A percentile compares a stretch with the other conserved stretches of the same genome.
phyloP scores from a whole-genome alignment of 2,797 vertebrate species.

The Melanotaenia nigrans region DNA sequence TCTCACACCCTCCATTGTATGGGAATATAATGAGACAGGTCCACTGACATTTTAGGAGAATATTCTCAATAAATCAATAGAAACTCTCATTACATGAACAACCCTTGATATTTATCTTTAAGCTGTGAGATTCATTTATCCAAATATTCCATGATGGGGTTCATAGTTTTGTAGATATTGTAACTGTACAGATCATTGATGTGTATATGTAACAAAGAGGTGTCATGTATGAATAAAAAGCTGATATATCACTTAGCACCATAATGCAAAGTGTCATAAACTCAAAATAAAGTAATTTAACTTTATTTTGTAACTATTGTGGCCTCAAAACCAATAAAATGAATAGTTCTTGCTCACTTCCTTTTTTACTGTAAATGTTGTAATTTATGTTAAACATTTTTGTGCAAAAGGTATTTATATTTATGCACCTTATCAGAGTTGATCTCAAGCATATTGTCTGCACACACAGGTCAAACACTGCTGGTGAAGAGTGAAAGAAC shows the following conservation, averaged over 20 bases:
- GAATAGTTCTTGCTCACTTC: too few relatives aligned
- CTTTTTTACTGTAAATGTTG: too few relatives aligned
- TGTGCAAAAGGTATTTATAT: conserved; percentile 6
- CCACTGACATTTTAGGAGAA: conserved; percentile 12
- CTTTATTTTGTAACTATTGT: too few relatives aligned
- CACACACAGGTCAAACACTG: conserved; percentile 38
- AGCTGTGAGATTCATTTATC: conserved; percentile 19
- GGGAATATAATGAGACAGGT: background rate
- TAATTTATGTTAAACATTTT: background rate
- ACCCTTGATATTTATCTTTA: conserved; percentile 30
- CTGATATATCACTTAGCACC: too few relatives aligned
- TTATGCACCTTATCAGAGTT: conserved; percentile 32
- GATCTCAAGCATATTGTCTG: conserved; percentile 20
- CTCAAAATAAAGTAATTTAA: too few relatives aligned
- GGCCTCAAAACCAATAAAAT: background rate
- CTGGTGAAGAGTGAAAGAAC: conserved; percentile 24
- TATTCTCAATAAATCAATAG: conserved; percentile 15
- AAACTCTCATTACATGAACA: conserved; percentile 37
- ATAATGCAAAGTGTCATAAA: too few relatives aligned
- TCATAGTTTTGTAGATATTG: conserved; percentile 9
- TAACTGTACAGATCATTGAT: conserved; percentile 7
- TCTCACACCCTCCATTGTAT: too few relatives aligned
- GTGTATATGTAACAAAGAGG: conserved; percentile 11
- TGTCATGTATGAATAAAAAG: background rate
- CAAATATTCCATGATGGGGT: conserved; percentile 11